Base-by-base conservation (phyloP, 2,888 invertebrate genomes). In the Plusia festucae region DNA sequence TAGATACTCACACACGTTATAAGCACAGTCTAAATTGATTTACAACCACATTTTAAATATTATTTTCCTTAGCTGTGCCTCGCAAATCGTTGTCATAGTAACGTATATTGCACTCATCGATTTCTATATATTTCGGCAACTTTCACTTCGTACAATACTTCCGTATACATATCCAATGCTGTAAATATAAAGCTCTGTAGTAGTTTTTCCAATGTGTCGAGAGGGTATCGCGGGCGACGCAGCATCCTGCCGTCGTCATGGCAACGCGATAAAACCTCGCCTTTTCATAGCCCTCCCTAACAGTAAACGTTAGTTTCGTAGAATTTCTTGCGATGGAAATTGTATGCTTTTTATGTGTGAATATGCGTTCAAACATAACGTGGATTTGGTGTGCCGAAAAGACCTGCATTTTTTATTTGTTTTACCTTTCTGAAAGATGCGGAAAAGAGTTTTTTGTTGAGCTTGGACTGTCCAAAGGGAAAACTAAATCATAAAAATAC, bases 251-350 rank as follows among this genome's bases (percentile, higher is more conserved):
- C 88, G 93, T 95, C 82, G 88, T 89, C 88, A 94, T 94, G 91
- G 93, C 89, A 91, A 95, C 95, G 92, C 93, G 95, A 95, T 95
- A 95, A 95, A 95, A 92, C 94, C 93, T 94, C 92, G 90, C 92
- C 94, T 94, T 93, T 93, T 93, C 94, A 93, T 91, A 93, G 93
- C 92, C 92, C 89, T 89, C 88, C 70, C 81, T 78, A 65, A 82
- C 79, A 91, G 92, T 91, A 90, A 85, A 91, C 82, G 88, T 78
- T 79, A 83, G 78, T 82, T 84, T 82, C 78, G 86, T 87, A 91
- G 62, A 73, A 77, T 71, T 60, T 78, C 61, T 51, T 65, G 60
- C 66, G 59, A 68, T 67, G 60, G 60, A 79, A 67, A 79, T 81
- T 73, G 68, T 71, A 62, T 73, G 62, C 63, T 67, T 73, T 30